Percentiles rank a stretch among this genome's conserved stretches.
These are phyloP conservation scores for Poeciliopsis infans DNA, from an alignment of 2,797 vertebrate species.

Conservation along the genomic window DNA sequence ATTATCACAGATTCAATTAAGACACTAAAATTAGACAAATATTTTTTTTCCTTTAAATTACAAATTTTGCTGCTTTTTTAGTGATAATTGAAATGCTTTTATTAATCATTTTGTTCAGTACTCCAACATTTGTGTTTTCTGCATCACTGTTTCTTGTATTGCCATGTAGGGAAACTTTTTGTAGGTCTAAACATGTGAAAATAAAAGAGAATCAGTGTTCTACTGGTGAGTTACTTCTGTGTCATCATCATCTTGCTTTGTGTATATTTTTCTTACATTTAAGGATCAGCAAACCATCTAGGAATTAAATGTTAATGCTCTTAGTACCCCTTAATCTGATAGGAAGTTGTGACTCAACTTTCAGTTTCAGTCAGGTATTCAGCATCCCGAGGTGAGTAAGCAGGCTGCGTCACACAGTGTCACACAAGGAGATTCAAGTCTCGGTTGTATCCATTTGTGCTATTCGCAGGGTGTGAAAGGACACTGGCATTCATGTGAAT, in stretches of 20 bases:
- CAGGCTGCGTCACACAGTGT: background rate
- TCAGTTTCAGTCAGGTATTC: background rate
- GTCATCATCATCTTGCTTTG: background rate
- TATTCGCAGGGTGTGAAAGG: background rate
- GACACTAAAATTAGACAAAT: background rate
- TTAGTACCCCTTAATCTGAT: background rate
- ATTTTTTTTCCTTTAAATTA: background rate
- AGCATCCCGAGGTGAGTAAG: background rate
- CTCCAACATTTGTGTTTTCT: background rate
- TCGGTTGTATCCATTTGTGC: background rate
- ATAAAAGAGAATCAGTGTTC: background rate
- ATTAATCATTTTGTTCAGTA: background rate
- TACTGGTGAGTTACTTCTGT: background rate
- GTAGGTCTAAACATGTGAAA: background rate
- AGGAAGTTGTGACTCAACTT: background rate
- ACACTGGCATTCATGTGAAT: background rate
- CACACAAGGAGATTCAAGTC: background rate
- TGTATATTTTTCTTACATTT: background rate
- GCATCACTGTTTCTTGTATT: background rate
- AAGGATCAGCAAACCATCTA: background rate
- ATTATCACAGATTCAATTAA: background rate
- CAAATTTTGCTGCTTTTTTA: background rate
- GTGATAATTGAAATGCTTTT: background rate
- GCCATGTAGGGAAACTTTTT: background rate
- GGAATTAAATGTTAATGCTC: background rate